A percentile compares a stretch with the other conserved stretches of the same genome.
Conservation (phyloP, 2,888 invertebrate species). For the Amphipyra tragopoginis region DNA sequence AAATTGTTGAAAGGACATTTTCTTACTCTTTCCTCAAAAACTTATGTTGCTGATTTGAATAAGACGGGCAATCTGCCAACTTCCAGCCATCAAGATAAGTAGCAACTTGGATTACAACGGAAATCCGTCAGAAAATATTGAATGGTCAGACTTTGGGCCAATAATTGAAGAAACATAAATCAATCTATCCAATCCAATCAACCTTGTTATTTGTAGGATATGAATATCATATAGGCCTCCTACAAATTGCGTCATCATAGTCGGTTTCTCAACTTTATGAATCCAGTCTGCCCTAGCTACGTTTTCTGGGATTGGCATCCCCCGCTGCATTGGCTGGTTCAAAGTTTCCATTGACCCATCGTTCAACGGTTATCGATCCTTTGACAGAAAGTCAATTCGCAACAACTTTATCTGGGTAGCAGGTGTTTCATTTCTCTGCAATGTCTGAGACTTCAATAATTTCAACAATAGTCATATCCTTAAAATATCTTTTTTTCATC, state of each 20-base stretch:
- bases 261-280: constrained; percentile 8
- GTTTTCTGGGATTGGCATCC: constrained; percentile 4
- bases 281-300: constrained; percentile 1
- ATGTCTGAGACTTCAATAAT: too few species aligned
- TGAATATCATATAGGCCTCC: constrained; percentile 28
- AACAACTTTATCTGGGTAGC: too few species aligned
- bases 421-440: too few species aligned
- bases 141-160: constrained; percentile 31
- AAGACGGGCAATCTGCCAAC: constrained; percentile 61
- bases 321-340: constrained; percentile 1
- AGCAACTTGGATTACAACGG: constrained; percentile 44
- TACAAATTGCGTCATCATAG: constrained; percentile 22
- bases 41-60: constrained; percentile 60
- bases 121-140: constrained; percentile 43
- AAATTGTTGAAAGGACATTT: constrained; percentile 49
- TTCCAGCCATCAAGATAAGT: constrained; percentile 57
- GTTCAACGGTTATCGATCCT: constrained; percentile 11
- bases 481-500: too few species aligned
- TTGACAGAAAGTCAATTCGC: background rate
- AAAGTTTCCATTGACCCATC: background rate
- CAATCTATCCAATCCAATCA: constrained; percentile 43
- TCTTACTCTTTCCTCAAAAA: constrained; percentile 55
- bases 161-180: constrained; percentile 47
- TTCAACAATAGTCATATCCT: too few species aligned
- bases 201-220: constrained; percentile 21